phyloP scores from a whole-genome alignment of 2,797 vertebrate species.

The Macrochelys suwanniensis region DNA sequence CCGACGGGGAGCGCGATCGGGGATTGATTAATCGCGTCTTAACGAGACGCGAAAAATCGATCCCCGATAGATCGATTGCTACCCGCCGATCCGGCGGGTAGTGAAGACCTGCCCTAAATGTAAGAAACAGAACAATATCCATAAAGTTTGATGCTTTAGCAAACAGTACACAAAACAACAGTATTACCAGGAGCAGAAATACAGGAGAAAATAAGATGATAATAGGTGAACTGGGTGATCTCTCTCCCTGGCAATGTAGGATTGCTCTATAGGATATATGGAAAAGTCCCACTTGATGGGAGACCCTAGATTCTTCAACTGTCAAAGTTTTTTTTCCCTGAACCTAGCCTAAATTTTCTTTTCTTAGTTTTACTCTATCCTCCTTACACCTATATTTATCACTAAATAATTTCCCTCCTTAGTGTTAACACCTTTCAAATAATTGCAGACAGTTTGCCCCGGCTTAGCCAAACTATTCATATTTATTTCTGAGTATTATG shows the following conservation, averaged over 20 bases:
- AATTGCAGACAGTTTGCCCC: neutral
- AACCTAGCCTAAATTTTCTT: neutral
- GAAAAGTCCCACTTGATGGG: neutral
- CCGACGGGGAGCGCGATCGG: too few species aligned
- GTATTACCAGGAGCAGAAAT: neutral
- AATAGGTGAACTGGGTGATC: fast-evolving
- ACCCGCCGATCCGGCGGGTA: too few species aligned
- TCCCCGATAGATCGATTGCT: too few species aligned
- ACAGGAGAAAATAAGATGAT: neutral
- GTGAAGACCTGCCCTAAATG: neutral
- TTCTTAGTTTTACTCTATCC: neutral
- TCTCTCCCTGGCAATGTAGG: fast-evolving
- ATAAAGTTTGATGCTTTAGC: neutral
- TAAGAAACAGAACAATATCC: neutral
- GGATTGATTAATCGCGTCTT: too few species aligned
- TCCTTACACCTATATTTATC: neutral
- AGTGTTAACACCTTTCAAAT: neutral
- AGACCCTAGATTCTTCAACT: neutral
- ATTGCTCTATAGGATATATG: fast-evolving
- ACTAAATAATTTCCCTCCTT: neutral
- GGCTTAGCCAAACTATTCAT: neutral
- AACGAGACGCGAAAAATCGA: too few species aligned
- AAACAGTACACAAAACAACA: neutral
- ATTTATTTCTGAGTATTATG: neutral
- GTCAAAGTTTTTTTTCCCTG: fast-evolving